Base-by-base conservation (phyloP, 37 sponge, comb jelly and placozoan genomes). In the Halisarca cf. caerulea region DNA sequence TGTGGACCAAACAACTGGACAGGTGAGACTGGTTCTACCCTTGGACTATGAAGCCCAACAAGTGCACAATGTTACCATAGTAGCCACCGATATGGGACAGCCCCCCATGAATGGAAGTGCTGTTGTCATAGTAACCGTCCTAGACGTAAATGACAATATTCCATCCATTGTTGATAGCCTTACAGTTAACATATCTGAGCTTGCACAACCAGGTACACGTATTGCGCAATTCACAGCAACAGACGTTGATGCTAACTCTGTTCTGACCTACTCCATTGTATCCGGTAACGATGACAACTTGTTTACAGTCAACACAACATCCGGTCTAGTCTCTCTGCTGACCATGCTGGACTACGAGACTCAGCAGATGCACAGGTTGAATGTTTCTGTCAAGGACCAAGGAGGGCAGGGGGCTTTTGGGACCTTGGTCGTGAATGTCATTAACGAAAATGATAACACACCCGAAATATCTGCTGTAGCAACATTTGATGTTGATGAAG, bases 361-460 rank as follows among this genome's bases (percentile, higher is more conserved):
- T 5, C 61, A 80, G 28, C 30, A n/a, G 0, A 25, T 30, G 3
- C 89, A 96, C 38, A 38, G 40, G 9, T 81, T 93, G 17, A 66
- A 33, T 8, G 84, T 96, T 24, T 18, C 23, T 2, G 94, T 82
- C 33, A 73, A 53, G 7, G 97, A 96, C 80, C 80, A 80, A 0
- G 66, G 78, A 32, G 62, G 60, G 9, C 79, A 43, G 30, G 70
- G 23, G 2, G 39, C 79, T 5, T 73, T 35, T 28, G 72, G 43
- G 11, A 14, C 58, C 0, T 62, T 95, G 9, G 54, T 39, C 15
- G 88, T 95, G 17, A 83, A 73, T 82, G 90, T 95, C 21, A 21
- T 87, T 24, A 90, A 96, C 41, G 93, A 85, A 54, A 96, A 96
- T 72, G 94, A 96, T 28, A 88, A 82, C 41, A 0, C 84, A 3